A percentile compares a stretch with the other conserved stretches of the same genome.
phyloP scores from a whole-genome alignment of 2,888 invertebrate genomes.

The Patella caerulea region DNA sequence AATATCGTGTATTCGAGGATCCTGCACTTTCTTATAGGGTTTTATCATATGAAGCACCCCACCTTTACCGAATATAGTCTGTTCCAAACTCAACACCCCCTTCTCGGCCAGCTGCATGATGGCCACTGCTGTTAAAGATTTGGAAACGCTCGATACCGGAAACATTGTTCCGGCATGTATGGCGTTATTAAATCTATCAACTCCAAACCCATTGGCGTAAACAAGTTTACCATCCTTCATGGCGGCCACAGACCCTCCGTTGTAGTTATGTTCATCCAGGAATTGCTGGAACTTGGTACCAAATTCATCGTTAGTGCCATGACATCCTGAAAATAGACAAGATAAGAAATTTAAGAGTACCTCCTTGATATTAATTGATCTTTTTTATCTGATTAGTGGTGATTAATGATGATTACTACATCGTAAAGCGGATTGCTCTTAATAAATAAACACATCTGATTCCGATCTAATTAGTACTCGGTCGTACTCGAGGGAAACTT shows the following conservation, averaged over 20 bases:
- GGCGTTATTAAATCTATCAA: slow-evolving; percentile 45
- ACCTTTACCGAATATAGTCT: slow-evolving; percentile 54
- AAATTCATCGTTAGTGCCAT: slow-evolving; percentile 38
- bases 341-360: not conserved
- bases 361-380: not conserved
- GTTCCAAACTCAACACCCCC: slow-evolving; percentile 45
- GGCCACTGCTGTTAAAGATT: slow-evolving; percentile 62
- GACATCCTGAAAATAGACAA: slow-evolving; percentile 36
- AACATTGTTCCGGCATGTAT: slow-evolving; percentile 42
- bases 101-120: slow-evolving; percentile 55
- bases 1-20: slow-evolving; percentile 56
- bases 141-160: slow-evolving; percentile 57
- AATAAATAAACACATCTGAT: too few relatives aligned
- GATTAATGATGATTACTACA: too few relatives aligned
- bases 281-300: slow-evolving; percentile 52
- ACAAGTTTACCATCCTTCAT: slow-evolving; percentile 54
- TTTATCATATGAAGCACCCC: slow-evolving; percentile 48
- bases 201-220: slow-evolving; percentile 55
- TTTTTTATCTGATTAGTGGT: not conserved
- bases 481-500: too few relatives aligned
- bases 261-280: slow-evolving; percentile 51
- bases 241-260: slow-evolving; percentile 59
- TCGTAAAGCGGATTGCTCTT: too few relatives aligned
- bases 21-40: slow-evolving; percentile 41
- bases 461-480: too few relatives aligned